A percentile compares a stretch with the other conserved stretches of the same genome.
phyloP scores from a whole-genome alignment of 2,797 vertebrate genomes.

The Lutra lutra region DNA sequence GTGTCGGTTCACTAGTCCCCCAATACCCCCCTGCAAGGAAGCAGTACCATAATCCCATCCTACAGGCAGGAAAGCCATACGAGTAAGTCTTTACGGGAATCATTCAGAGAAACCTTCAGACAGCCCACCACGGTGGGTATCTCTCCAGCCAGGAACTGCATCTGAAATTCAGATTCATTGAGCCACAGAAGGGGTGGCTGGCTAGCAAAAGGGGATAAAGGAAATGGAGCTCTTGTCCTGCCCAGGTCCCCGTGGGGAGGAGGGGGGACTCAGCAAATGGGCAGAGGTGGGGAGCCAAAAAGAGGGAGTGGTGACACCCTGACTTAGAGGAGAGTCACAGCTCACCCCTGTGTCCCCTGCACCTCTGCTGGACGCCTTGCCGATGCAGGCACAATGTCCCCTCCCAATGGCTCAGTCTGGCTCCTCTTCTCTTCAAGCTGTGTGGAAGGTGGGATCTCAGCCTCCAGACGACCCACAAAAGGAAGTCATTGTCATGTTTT shows the following conservation, averaged over 20 bases:
- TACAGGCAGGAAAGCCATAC: not conserved
- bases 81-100: not conserved
- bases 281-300: not conserved
- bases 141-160: not conserved
- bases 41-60: no score
- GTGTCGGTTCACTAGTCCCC: fast-evolving
- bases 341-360: fast-evolving
- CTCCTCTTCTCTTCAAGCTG: not conserved
- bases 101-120: not conserved
- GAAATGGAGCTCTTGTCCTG: not conserved
- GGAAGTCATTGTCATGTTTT: not conserved
- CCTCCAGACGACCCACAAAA: not conserved
- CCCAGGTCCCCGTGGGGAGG: no score
- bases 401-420: not conserved
- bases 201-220: not conserved
- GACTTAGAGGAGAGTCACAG: not conserved
- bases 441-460: not conserved
- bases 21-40: no score
- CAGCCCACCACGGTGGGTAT: not conserved
- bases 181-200: not conserved
- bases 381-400: fast-evolving
- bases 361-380: not conserved
- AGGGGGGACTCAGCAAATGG: not conserved
- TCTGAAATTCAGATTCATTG: not conserved
- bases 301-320: not conserved